A percentile compares a stretch with the other conserved stretches of the same genome.
Evolutionary conservation across 2,888 invertebrate genomes (phyloP).

Genomic region (Stegana nigrithorax): DNA sequence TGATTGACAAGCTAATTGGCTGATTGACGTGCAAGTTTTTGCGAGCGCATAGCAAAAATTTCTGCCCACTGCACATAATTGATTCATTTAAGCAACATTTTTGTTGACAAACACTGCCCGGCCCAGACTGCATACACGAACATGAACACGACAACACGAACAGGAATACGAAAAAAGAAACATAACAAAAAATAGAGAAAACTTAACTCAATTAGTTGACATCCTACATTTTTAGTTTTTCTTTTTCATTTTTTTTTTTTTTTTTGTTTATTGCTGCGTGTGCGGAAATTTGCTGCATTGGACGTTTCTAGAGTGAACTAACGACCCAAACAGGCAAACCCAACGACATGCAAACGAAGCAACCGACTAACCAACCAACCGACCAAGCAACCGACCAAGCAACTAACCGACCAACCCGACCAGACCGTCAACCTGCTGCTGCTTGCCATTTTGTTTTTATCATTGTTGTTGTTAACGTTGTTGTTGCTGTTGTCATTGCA

Average conservation of each 20-base stretch:
- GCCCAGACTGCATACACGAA: background rate
- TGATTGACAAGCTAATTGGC: no score
- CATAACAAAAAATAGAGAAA: background rate
- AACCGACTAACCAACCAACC: background rate
- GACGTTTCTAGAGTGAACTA: background rate
- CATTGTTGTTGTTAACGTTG: constrained; percentile 37
- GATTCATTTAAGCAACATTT: background rate
- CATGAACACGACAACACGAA: background rate
- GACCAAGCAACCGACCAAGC: background rate
- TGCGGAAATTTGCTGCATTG: background rate
- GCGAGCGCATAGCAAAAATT: background rate
- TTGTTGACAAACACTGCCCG: background rate
- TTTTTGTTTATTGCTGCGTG: background rate
- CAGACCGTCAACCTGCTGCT: constrained; percentile 41
- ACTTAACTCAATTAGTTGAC: constrained; percentile 7
- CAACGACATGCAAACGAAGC: background rate
- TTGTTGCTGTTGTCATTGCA: constrained; percentile 39
- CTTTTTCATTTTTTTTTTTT: background rate
- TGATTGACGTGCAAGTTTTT: no score
- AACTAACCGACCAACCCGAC: background rate
- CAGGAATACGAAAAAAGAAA: background rate
- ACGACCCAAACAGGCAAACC: background rate
- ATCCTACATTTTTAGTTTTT: background rate
- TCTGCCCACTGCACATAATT: background rate
- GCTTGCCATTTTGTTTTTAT: background rate